These are phyloP conservation scores for Saxidomus purpurata DNA, from an alignment of 1,140 invertebrate genomes.

Conservation along the genomic window DNA sequence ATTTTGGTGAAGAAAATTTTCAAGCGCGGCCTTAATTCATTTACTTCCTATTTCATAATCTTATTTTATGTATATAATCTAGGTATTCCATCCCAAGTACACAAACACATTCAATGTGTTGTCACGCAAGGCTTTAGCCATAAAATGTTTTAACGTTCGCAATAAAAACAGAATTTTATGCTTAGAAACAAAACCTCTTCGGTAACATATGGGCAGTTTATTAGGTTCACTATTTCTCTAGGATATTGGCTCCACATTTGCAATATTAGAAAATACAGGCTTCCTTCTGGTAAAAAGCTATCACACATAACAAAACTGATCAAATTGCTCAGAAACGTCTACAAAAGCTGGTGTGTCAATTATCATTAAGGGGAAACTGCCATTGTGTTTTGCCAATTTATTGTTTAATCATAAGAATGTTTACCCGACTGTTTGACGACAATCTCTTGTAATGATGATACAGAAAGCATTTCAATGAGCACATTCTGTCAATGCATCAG, in stretches of 20 bases:
- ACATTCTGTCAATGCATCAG: too few relatives aligned
- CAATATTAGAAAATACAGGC: background rate
- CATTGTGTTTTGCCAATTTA: background rate
- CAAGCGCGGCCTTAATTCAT: too few relatives aligned
- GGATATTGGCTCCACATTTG: background rate
- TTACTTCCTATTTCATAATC: too few relatives aligned
- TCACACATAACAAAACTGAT: background rate
- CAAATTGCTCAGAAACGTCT: background rate
- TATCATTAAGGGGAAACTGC: background rate
- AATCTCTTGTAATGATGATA: background rate
- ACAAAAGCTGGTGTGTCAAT: background rate
- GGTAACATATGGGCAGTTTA: conserved; percentile 14
- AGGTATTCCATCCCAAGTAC: too few relatives aligned
- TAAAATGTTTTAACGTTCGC: background rate
- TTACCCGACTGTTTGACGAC: background rate
- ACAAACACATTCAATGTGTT: background rate
- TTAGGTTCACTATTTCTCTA: background rate
- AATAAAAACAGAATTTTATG: background rate
- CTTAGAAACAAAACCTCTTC: background rate
- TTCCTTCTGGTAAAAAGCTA: background rate
- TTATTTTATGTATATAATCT: too few relatives aligned
- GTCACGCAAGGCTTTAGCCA: background rate
- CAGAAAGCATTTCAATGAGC: background rate
- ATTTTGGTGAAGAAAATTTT: too few relatives aligned
- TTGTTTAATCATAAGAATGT: background rate